Evolutionary conservation across 2,113 vertebrate species (phyloP).

Genomic region (Gymnarchus niloticus): DNA sequence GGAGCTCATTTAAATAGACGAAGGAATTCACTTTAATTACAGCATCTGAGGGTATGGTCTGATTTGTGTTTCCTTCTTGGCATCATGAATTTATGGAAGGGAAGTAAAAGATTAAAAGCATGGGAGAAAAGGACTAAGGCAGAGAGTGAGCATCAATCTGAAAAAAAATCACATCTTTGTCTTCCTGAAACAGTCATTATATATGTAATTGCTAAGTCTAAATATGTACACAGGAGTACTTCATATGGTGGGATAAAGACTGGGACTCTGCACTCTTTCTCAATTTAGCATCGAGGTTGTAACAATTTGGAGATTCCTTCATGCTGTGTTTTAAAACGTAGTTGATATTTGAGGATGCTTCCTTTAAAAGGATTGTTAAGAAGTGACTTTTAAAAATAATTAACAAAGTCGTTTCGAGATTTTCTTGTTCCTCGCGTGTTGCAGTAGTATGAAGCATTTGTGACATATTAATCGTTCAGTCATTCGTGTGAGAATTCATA

Average conservation of each 20-base stretch:
- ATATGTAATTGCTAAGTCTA: not conserved
- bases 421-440: not conserved
- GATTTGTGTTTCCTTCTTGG: not conserved
- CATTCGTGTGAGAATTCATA: not conserved
- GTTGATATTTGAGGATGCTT: not conserved
- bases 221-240: not conserved
- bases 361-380: not conserved
- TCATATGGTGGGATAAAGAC: no score
- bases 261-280: not conserved
- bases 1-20: conserved; percentile 26
- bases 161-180: not conserved
- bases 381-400: not conserved
- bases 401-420: not conserved
- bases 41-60: not conserved
- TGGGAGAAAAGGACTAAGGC: no score
- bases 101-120: no score
- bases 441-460: not conserved
- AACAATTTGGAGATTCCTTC: not conserved
- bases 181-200: not conserved
- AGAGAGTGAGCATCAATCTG: no score
- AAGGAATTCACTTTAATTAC: not conserved
- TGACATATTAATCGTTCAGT: not conserved
- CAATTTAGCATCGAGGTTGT: not conserved
- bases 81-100: not conserved
- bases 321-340: not conserved